Conservation (phyloP, 2,113 vertebrate genomes). For the Grammomys surdaster region DNA sequence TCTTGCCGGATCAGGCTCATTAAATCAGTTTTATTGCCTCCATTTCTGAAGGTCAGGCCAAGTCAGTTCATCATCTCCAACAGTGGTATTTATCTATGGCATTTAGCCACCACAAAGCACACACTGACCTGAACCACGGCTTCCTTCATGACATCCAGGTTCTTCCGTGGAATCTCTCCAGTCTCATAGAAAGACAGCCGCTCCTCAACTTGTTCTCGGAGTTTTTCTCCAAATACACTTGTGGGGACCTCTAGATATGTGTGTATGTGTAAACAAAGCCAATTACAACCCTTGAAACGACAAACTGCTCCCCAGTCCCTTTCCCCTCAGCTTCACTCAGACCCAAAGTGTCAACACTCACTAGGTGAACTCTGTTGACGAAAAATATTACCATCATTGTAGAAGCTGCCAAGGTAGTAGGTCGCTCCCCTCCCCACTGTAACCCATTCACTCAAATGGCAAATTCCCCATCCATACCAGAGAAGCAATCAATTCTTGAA, state of each 20-base stretch:
- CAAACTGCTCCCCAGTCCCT: neutral
- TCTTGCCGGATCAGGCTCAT: slow-evolving; percentile 94
- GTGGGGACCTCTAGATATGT: slow-evolving; percentile 92
- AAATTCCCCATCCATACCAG: slow-evolving; percentile 87
- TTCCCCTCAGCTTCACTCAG: slow-evolving; percentile 91
- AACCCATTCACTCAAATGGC: neutral
- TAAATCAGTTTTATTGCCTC: slow-evolving; percentile 96
- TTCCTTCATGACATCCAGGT: slow-evolving; percentile 97
- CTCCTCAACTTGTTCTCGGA: slow-evolving; percentile 96
- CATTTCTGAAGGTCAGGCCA: slow-evolving; percentile 86
- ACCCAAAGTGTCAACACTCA: slow-evolving; percentile 91
- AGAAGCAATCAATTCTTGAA: slow-evolving; percentile 97
- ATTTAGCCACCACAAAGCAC: accelerated
- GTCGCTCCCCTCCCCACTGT: accelerated
- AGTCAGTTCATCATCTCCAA: slow-evolving; percentile 91
- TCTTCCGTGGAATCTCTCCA: slow-evolving; percentile 94
- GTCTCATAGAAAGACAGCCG: slow-evolving; percentile 96
- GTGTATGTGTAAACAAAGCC: slow-evolving; percentile 25
- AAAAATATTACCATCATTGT: slow-evolving; percentile 97
- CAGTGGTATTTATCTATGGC: neutral
- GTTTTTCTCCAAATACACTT: slow-evolving; percentile 94
- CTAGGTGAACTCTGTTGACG: slow-evolving; percentile 97
- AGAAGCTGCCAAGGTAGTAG: slow-evolving; percentile 69
- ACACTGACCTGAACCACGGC: slow-evolving; percentile 91
- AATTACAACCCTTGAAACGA: neutral